Evolutionary conservation across 2,888 invertebrate genomes (phyloP).

Genomic region (Xanthia togata): DNA sequence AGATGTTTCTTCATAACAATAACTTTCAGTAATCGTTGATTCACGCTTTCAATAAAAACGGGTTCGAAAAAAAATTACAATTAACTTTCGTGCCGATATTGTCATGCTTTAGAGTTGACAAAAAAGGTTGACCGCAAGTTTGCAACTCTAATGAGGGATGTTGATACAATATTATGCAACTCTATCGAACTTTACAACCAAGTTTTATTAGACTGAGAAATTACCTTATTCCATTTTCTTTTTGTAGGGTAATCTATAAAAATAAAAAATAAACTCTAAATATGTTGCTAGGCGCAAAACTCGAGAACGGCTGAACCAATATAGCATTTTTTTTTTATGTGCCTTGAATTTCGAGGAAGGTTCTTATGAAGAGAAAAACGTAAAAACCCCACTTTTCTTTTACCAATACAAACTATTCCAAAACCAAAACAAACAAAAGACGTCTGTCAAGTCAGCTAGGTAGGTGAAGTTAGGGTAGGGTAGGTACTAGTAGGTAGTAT

Average conservation of each 20-base stretch:
- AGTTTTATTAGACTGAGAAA: not conserved
- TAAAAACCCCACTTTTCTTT: no score
- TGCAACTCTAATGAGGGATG: conserved; percentile 7
- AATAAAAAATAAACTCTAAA: no score
- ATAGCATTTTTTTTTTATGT: no score
- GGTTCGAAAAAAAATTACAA: conserved; percentile 1
- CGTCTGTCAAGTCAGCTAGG: no score
- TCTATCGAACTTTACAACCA: not conserved
- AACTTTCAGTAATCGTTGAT: not conserved
- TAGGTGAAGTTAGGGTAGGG: no score
- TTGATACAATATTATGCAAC: not conserved
- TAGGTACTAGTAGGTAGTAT: no score
- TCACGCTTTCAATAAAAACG: conserved; percentile 6
- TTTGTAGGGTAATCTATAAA: not conserved
- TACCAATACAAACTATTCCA: no score
- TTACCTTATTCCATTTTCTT: conserved; percentile 2
- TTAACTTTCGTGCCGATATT: conserved; percentile 7
- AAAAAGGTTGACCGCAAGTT: conserved; percentile 6
- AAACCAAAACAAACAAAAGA: no score
- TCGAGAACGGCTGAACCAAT: no score
- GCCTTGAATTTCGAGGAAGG: no score
- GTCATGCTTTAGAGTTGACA: conserved; percentile 10
- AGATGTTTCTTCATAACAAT: not conserved
- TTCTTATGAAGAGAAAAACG: no score
- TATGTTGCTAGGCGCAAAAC: no score